Base-by-base conservation (phyloP, 64 coral and sea anemone genomes). In the Montipora efflorescens region DNA sequence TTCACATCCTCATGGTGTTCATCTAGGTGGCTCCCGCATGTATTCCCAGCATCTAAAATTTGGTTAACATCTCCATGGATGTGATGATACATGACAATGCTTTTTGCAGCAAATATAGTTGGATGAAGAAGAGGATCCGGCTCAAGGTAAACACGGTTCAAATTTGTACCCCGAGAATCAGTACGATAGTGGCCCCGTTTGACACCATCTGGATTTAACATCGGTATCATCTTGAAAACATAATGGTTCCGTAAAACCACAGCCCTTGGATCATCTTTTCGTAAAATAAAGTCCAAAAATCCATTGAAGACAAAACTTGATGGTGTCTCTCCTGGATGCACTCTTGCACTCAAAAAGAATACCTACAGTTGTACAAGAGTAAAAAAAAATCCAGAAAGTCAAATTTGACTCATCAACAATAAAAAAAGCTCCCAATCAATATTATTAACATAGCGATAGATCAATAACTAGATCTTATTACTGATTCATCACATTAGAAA, bases 221-320 rank as follows among this genome's bases (percentile, higher is more conserved):
- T 90, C 51, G 98, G 98, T 66, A 99, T 95, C 61, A 99, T 62
- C 67, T 99, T 99, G 79, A 99, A 96, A 57, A 99, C 87, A 72
- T 90, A 99, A 47, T 96, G 89, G 58, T 90, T 43, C 19, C 98
- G 89, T 48, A 99, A 76, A 9, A 66, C 90, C 2, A 43, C 80
- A 5, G 98, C 95, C 58, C 98, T 88, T 18, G 95, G 98, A 48
- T 99, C 98, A 69, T 92, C 92, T 47, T 73, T 74, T 47, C 95
- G 89, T 47, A 92, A 93, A 77, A 99, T 92, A 43, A 96, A 99
- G 76, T 99, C 92, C 57, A 99, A 81, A 70, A 99, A 99, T 78
- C 98, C 98, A 86, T 99, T 96, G 66, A 99, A 99, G 8, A 99
- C 98, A 90, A 96, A 99, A 87, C 98, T 99, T 44, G 98, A 88